phyloP scores from a whole-genome alignment of 2,888 invertebrate genomes.

The Masnerella sp. region DNA sequence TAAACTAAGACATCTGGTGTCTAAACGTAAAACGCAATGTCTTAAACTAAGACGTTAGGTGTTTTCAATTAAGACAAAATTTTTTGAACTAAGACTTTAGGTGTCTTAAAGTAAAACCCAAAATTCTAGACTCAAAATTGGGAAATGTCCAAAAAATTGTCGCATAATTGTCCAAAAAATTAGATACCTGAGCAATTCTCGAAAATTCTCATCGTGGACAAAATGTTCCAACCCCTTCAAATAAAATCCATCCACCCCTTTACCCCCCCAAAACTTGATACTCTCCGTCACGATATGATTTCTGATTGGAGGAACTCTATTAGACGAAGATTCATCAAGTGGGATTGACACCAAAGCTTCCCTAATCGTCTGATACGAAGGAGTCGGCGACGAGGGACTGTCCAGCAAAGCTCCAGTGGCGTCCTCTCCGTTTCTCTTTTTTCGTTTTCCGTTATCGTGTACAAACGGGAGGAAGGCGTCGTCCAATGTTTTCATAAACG shows the following conservation, averaged over 20 bases:
- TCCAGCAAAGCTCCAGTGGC: slow-evolving; percentile 30
- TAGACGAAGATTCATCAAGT: slow-evolving; percentile 48
- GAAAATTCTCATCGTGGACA: slow-evolving; percentile 81
- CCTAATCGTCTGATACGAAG: slow-evolving; percentile 62
- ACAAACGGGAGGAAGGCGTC: slow-evolving; percentile 16
- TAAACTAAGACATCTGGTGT: too few relatives aligned
- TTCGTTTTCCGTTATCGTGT: slow-evolving; percentile 56
- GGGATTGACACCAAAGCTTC: slow-evolving; percentile 60
- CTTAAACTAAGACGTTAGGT: too few relatives aligned
- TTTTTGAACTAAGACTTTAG: too few relatives aligned
- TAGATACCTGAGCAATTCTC: slow-evolving; percentile 79
- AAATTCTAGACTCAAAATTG: too few relatives aligned
- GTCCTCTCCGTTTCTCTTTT: slow-evolving; percentile 59
- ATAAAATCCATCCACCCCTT: slow-evolving; percentile 93
- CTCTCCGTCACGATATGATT: slow-evolving; percentile 72
- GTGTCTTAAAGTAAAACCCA: too few relatives aligned
- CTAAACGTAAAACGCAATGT: too few relatives aligned
- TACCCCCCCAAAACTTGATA: slow-evolving; percentile 83
- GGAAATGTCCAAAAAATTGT: too few relatives aligned
- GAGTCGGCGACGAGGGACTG: slow-evolving; percentile 48
- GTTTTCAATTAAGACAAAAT: too few relatives aligned
- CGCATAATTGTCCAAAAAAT: too few relatives aligned
- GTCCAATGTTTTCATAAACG: slow-evolving; percentile 76
- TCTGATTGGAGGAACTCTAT: neutral
- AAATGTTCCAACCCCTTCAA: slow-evolving; percentile 87